phyloP scores from a whole-genome alignment of 2,888 invertebrate species.

The Glaucopsyche alexis region DNA sequence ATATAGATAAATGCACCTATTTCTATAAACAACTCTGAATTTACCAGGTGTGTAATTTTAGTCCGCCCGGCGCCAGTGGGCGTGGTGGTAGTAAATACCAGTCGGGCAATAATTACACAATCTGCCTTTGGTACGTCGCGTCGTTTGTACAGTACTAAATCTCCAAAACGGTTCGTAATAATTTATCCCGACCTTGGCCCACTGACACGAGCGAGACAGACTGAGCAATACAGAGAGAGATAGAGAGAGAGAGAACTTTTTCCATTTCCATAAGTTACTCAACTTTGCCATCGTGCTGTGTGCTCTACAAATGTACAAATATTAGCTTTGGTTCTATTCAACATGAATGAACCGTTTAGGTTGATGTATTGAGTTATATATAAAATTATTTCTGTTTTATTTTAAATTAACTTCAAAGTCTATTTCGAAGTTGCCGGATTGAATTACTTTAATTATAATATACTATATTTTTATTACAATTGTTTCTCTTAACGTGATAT shows the following conservation, averaged over 20 bases:
- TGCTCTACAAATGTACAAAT: not conserved
- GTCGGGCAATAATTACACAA: slow-evolving; percentile 1
- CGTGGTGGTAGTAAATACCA: not conserved
- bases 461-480: too few species aligned
- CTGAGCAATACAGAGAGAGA: not conserved
- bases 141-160: not conserved
- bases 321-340: not conserved
- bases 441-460: too few species aligned
- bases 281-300: not conserved
- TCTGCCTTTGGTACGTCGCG: not conserved
- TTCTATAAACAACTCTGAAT: not conserved
- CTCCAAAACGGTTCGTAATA: not conserved
- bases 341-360: not conserved
- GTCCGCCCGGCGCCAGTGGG: not conserved
- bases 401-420: not conserved
- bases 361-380: not conserved
- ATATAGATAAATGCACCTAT: too few species aligned
- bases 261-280: not conserved
- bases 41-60: not conserved
- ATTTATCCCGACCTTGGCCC: not conserved
- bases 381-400: not conserved
- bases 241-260: not conserved
- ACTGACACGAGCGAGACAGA: slow-evolving; percentile 6
- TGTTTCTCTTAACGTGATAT: too few species aligned
- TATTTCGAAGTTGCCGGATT: too few species aligned